Conservation (phyloP, 2,113 vertebrate genomes). For the Setophaga coronata region DNA sequence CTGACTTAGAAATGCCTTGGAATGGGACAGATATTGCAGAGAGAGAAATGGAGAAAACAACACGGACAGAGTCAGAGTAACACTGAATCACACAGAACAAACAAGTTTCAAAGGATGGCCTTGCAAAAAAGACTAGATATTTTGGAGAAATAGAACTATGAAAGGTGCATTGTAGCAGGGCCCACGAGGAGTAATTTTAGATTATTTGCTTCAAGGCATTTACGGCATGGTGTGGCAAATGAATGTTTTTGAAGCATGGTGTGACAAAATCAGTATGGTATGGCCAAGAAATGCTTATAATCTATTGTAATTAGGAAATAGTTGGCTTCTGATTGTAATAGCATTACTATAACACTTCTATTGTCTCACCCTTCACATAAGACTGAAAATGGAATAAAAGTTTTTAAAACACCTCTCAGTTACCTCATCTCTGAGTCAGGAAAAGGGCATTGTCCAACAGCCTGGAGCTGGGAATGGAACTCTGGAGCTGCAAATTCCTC, state of each 20-base stretch:
- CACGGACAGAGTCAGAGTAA: too few relatives aligned
- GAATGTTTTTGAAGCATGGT: background rate
- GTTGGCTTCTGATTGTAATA: background rate
- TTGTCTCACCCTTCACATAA: background rate
- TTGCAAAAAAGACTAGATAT: background rate
- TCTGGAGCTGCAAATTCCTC: background rate
- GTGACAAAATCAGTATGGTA: background rate
- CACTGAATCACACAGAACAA: background rate
- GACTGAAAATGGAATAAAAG: background rate
- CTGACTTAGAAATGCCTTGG: background rate
- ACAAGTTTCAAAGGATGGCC: background rate
- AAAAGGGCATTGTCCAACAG: background rate
- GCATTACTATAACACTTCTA: background rate
- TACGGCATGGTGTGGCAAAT: background rate
- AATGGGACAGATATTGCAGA: background rate
- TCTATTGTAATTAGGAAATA: background rate
- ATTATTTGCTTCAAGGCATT: background rate
- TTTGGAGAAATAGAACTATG: background rate
- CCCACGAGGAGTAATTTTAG: accelerated
- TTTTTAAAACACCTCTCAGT: background rate
- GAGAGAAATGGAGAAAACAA: background rate
- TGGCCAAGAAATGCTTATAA: background rate
- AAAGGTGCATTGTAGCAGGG: background rate
- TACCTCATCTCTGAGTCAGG: background rate
- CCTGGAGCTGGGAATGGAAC: accelerated